Percentiles rank a stretch among this genome's conserved stretches.
Conservation (phyloP, 2,888 invertebrate species). For the Sphaeridia pumilis region DNA sequence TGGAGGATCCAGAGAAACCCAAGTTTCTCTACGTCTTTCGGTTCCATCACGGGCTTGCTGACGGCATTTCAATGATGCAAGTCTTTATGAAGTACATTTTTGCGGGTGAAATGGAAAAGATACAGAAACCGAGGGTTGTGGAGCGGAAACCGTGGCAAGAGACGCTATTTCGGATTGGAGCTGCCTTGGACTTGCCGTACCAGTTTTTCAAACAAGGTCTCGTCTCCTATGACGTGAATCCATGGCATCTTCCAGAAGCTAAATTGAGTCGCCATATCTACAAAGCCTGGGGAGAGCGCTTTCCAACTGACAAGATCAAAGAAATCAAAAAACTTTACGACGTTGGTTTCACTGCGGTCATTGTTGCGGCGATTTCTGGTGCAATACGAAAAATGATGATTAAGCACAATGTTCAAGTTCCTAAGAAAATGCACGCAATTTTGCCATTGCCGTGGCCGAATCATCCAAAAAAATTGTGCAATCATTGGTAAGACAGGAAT, state of each 20-base stretch:
- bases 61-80: conserved; percentile 28
- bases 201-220: conserved; percentile 32
- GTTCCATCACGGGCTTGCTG: conserved; percentile 23
- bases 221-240: conserved; percentile 24
- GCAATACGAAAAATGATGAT: conserved; percentile 31
- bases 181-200: conserved; percentile 29
- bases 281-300: conserved; percentile 29
- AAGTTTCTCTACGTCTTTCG: conserved; percentile 14
- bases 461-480: conserved; percentile 29
- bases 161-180: conserved; percentile 16
- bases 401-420: conserved; percentile 25
- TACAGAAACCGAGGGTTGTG: conserved; percentile 23
- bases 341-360: conserved; percentile 32
- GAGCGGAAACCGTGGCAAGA: conserved; percentile 22
- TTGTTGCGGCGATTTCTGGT: conserved; percentile 28
- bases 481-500: conserved; percentile 26
- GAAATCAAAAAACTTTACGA: conserved; percentile 24
- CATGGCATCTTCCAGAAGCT: conserved; percentile 30
- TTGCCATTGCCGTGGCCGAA: conserved; percentile 34
- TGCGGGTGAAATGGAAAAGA: conserved; percentile 24
- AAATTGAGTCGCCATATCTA: conserved; percentile 25
- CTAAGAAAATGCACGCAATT: conserved; percentile 30
- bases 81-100: conserved; percentile 32
- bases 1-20: conserved; percentile 9
- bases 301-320: conserved; percentile 23